Evolutionary conservation across 1,140 invertebrate species (phyloP).

Genomic region (Aethina tumida): DNA sequence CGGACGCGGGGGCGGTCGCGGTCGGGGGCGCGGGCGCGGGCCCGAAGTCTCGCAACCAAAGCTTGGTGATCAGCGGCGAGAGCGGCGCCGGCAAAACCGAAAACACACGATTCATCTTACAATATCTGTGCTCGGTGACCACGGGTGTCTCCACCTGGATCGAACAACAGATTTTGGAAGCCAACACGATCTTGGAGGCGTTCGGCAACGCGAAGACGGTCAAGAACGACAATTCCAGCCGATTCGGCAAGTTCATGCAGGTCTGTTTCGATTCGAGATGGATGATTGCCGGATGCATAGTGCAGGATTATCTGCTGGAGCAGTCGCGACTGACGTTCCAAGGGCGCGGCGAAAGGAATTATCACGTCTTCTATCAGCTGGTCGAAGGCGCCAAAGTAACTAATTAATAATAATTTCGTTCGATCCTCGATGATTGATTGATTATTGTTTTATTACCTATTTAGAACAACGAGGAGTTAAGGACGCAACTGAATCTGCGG

Average conservation of each 20-base stretch:
- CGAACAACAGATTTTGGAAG: conserved; percentile 88
- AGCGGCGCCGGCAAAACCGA: conserved; percentile 97
- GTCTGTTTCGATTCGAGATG: conserved; percentile 86
- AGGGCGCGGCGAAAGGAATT: conserved; percentile 83
- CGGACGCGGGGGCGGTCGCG: no score
- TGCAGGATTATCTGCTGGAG: conserved; percentile 92
- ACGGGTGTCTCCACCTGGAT: conserved; percentile 87
- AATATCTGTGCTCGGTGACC: conserved; percentile 88
- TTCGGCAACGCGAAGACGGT: conserved; percentile 98
- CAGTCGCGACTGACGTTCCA: conserved; percentile 94
- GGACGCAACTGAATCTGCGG: conserved; percentile 60
- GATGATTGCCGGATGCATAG: conserved; percentile 89
- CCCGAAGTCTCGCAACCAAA: conserved; percentile 46
- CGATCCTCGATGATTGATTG: not conserved
- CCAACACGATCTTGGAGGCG: conserved; percentile 86
- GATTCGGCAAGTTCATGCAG: conserved; percentile 97
- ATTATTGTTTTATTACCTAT: no score
- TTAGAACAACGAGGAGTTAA: conserved; percentile 64
- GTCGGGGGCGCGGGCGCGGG: conserved; percentile 7
- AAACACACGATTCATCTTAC: conserved; percentile 89
- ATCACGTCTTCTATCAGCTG: conserved; percentile 96
- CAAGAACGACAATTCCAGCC: conserved; percentile 92
- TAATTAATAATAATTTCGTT: conserved; percentile 1
- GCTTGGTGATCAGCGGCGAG: conserved; percentile 95
- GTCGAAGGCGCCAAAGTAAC: conserved; percentile 69